Percentiles rank a stretch among this genome's conserved stretches.
Conservation (phyloP, 1,140 invertebrate species). For the Araneus ventricosus region DNA sequence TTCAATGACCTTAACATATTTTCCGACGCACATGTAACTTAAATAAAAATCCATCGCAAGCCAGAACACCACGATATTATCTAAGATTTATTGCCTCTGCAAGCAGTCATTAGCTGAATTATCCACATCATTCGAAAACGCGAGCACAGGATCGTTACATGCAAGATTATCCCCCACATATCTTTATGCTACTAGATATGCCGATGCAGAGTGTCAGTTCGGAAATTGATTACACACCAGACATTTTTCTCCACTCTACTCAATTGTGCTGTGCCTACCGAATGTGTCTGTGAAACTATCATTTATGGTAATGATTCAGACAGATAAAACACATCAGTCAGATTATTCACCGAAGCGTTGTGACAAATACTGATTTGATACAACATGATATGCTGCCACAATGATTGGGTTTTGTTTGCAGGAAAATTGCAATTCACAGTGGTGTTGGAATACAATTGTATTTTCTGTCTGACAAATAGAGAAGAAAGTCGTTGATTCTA, state of each 20-base stretch:
- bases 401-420: no score
- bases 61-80: neutral
- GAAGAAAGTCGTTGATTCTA: no score
- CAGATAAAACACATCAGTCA: neutral
- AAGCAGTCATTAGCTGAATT: neutral
- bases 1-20: neutral
- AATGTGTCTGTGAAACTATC: neutral
- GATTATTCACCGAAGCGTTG: no score
- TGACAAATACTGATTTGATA: no score
- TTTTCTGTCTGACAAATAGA: no score
- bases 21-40: neutral
- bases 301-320: neutral
- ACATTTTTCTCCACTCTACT: neutral
- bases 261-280: neutral
- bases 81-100: neutral
- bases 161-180: neutral
- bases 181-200: neutral
- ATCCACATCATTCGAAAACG: neutral
- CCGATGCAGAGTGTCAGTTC: neutral
- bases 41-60: neutral
- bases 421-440: no score
- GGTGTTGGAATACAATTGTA: no score
- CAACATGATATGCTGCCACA: no score
- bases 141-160: neutral
- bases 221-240: neutral